Conservation (phyloP, 2,797 vertebrate genomes). For the Karalla daura region DNA sequence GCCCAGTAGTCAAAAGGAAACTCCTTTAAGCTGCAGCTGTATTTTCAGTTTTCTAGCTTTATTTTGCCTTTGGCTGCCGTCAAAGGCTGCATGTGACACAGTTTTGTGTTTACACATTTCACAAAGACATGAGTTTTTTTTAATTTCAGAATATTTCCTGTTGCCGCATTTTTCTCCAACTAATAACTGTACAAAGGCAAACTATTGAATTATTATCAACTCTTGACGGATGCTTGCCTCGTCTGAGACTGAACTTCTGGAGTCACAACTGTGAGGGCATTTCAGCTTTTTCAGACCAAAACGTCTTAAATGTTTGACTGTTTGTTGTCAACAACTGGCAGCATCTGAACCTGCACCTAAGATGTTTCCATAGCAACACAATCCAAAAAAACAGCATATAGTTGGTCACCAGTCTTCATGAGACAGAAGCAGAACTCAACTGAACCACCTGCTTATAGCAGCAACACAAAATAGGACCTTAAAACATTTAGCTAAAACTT, state of each 20-base stretch:
- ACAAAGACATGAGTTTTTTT: too few relatives aligned
- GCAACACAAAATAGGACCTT: neutral
- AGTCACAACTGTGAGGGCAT: neutral
- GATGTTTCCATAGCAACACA: conserved; percentile 41
- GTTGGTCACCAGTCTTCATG: neutral
- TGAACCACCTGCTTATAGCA: neutral
- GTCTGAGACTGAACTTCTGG: neutral
- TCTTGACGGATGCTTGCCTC: too few relatives aligned
- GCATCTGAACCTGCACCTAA: conserved; percentile 30
- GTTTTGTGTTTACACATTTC: neutral
- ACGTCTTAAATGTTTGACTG: conserved; percentile 11
- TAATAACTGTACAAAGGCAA: too few relatives aligned
- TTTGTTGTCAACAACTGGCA: conserved; percentile 23
- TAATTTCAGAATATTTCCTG: too few relatives aligned
- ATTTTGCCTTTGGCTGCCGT: neutral
- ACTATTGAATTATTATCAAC: too few relatives aligned
- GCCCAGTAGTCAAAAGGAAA: neutral
- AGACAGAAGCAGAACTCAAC: neutral
- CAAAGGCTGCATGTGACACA: neutral
- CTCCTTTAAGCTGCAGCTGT: neutral
- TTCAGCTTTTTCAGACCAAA: neutral
- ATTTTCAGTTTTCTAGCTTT: neutral
- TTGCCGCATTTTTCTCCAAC: too few relatives aligned
- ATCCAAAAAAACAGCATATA: conserved; percentile 14
- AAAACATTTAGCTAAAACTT: neutral